Percentiles rank a stretch among this genome's conserved stretches.
These are phyloP conservation scores for Prenolepis imparis DNA, from an alignment of 2,888 invertebrate genomes.

Conservation along the genomic window DNA sequence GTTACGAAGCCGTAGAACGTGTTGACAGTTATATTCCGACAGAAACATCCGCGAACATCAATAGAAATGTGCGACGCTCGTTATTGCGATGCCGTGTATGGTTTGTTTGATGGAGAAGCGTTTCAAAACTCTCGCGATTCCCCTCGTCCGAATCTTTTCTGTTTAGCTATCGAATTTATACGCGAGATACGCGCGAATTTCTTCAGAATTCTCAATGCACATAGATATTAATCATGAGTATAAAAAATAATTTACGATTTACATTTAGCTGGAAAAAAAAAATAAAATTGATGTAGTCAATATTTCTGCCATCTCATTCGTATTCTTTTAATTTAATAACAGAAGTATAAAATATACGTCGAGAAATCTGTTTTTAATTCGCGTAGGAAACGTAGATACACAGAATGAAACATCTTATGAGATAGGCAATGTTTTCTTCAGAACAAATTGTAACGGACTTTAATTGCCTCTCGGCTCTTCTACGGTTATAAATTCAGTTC, in stretches of 20 bases:
- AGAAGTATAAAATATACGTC: background rate
- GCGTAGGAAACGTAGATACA: background rate
- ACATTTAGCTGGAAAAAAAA: background rate
- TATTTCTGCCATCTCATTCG: background rate
- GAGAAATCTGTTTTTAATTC: background rate
- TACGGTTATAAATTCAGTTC: constrained; percentile 41
- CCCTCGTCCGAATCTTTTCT: background rate
- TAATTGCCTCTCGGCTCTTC: constrained; percentile 45
- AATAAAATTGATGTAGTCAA: background rate
- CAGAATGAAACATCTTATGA: background rate
- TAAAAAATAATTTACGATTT: constrained; percentile 1
- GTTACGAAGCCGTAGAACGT: constrained; percentile 50
- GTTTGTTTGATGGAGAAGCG: constrained; percentile 20
- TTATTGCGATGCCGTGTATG: constrained; percentile 16
- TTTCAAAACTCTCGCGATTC: background rate
- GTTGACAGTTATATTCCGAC: constrained; percentile 52
- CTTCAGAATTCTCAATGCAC: background rate
- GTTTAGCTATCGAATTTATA: constrained; percentile 6
- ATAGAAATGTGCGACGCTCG: constrained; percentile 28
- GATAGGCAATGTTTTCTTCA: constrained; percentile 13
- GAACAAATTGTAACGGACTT: constrained; percentile 52
- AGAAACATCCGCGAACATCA: constrained; percentile 44
- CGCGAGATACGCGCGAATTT: background rate
- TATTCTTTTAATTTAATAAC: background rate
- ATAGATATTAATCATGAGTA: background rate